Evolutionary conservation across 1,140 invertebrate genomes (phyloP).

Genomic region (Bombus affinis): DNA sequence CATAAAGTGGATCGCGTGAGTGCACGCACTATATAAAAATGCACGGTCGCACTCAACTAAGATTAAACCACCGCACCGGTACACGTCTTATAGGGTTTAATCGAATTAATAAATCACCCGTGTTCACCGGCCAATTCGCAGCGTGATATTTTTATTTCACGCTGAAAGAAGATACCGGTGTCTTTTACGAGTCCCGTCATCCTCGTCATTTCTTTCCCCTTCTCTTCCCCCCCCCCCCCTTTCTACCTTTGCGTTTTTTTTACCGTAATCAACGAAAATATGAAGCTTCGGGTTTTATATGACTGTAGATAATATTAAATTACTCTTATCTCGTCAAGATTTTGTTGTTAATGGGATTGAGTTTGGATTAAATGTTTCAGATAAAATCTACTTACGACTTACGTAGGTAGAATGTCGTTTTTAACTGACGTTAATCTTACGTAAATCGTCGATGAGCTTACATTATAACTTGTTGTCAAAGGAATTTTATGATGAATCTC

Average conservation of each 20-base stretch:
- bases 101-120: constrained; percentile 78
- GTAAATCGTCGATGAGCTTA: too few relatives aligned
- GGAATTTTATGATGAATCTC: too few relatives aligned
- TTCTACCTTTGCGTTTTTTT: neutral
- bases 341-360: neutral
- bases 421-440: too few relatives aligned
- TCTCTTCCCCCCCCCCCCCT: too few relatives aligned
- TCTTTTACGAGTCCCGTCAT: constrained; percentile 22
- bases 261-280: constrained; percentile 10
- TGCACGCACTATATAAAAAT: constrained; percentile 75
- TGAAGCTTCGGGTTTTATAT: neutral
- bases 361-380: neutral
- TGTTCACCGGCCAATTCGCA: constrained; percentile 64
- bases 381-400: too few relatives aligned
- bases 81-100: constrained; percentile 74
- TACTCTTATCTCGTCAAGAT: neutral
- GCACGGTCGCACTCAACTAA: constrained; percentile 67
- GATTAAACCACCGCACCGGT: constrained; percentile 69
- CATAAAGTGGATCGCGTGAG: constrained; percentile 71
- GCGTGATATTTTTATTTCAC: constrained; percentile 74
- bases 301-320: neutral
- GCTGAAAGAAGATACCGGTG: constrained; percentile 3
- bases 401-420: too few relatives aligned
- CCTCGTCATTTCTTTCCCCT: neutral
- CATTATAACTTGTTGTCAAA: too few relatives aligned